Percentiles rank a stretch among this genome's conserved stretches.
These are phyloP conservation scores for Eolophus roseicapilla DNA, from an alignment of 2,113 vertebrate genomes.

Conservation along the genomic window DNA sequence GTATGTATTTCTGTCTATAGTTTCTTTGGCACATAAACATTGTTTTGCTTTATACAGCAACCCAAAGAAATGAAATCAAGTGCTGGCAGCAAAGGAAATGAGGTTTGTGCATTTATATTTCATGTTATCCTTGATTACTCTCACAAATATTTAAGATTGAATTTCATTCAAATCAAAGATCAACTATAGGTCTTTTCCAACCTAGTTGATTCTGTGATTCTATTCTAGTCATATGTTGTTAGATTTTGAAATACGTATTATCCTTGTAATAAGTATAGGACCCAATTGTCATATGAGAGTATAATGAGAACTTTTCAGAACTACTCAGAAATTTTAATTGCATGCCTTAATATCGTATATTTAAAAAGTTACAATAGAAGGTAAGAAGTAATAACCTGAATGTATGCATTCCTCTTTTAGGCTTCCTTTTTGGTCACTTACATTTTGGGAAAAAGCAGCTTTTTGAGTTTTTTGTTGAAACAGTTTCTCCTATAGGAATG, in stretches of 20 bases:
- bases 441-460: not conserved
- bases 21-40: slow-evolving; percentile 14
- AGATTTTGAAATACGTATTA: not conserved
- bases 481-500: not conserved
- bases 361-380: not conserved
- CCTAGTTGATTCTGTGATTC: not conserved
- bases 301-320: not conserved
- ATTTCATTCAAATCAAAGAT: not conserved
- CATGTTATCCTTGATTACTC: not conserved
- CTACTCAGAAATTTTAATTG: not conserved
- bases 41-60: slow-evolving; percentile 80
- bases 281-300: not conserved
- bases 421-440: not conserved
- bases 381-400: not conserved
- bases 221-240: not conserved
- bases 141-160: not conserved
- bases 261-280: not conserved
- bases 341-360: not conserved
- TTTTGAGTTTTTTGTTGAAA: not conserved
- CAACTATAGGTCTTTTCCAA: not conserved
- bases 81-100: slow-evolving; percentile 88
- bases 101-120: slow-evolving; percentile 77
- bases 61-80: slow-evolving; percentile 94
- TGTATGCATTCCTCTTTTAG: not conserved
- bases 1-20: not conserved